A percentile compares a stretch with the other conserved stretches of the same genome.
Evolutionary conservation across 2,888 invertebrate genomes (phyloP).

Genomic region (Amiota mariae): DNA sequence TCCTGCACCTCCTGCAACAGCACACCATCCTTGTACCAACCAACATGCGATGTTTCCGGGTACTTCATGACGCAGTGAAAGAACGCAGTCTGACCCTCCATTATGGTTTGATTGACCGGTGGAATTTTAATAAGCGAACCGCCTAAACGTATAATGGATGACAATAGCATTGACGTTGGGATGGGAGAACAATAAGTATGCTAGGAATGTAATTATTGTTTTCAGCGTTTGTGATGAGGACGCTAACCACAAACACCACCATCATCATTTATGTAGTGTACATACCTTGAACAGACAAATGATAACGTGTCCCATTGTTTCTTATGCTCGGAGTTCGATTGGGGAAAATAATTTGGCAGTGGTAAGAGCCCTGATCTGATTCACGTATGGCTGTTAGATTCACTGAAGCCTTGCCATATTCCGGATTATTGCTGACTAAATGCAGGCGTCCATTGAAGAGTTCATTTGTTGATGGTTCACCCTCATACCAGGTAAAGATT

Average conservation of each 20-base stretch:
- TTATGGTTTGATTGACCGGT: constrained; percentile 89
- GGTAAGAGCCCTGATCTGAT: constrained; percentile 92
- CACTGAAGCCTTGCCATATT: constrained; percentile 79
- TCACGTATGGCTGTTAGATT: constrained; percentile 91
- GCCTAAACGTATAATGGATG: constrained; percentile 75
- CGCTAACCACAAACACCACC: too few species aligned
- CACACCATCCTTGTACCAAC: constrained; percentile 81
- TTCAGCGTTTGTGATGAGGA: too few species aligned
- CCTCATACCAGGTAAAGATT: constrained; percentile 88
- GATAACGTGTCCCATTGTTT: constrained; percentile 92
- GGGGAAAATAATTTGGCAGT: constrained; percentile 90
- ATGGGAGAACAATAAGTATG: too few species aligned
- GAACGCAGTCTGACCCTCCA: constrained; percentile 87
- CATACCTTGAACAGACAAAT: constrained; percentile 89
- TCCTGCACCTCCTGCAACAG: constrained; percentile 78
- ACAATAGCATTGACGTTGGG: too few species aligned
- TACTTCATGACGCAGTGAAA: constrained; percentile 89
- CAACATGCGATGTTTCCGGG: constrained; percentile 76
- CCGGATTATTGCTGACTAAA: constrained; percentile 76
- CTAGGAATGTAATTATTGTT: too few species aligned
- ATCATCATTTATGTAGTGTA: background rate
- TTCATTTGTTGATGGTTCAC: constrained; percentile 80
- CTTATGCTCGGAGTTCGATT: constrained; percentile 88
- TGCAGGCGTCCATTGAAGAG: constrained; percentile 83
- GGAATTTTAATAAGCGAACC: constrained; percentile 90